Base-by-base conservation (phyloP, 2,888 invertebrate genomes). In the Geotrupes spiniger region DNA sequence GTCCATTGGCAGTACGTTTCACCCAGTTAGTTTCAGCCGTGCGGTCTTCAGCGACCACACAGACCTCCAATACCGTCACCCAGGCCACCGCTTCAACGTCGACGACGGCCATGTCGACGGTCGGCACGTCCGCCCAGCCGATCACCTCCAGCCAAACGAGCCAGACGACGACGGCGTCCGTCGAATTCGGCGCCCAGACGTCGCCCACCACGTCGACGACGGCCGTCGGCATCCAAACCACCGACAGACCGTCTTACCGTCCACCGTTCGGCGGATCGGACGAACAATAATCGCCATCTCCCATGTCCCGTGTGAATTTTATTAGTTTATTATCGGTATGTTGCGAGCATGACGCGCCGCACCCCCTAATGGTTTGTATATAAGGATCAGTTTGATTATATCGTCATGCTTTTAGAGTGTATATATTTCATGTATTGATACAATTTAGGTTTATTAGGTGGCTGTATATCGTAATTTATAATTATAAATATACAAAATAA, bases 21-120 rank as follows among this genome's bases (percentile, higher is more conserved):
- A 64, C 64, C 21, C 69, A 70, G 53, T 55, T 72, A 8, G 56
- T 72, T 16, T 65, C 68, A 51, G 64, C 64, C 43, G 68, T 70
- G 58, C 59, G 72, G 46, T 66, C 72, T 2, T 68, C 72, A 41
- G 71, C 70, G 10, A 71, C 72, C 37, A 72, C 72, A 14, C 72
- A 72, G 57, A 72, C 72, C 12, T 67, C 70, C 31, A 65, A 66
- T 44, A 63, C 60, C 36, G 62, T 63, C 41, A 63, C 54, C 45
- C 62, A 63, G 55, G 59, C 58, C 26, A 55, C 78, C 2, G 78
- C 78, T 1, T 78, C 78, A 58, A 79, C 78, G 2, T 70, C 75
- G 2, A 76, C 76, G 1, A 76, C 77, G 48, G 61, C 58, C 17
- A 67, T 66, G n/a, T 49, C 66, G 33, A 69, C 69, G 25, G 71